phyloP scores from a whole-genome alignment of 2,113 vertebrate species.

The Campylomormyrus numenius region DNA sequence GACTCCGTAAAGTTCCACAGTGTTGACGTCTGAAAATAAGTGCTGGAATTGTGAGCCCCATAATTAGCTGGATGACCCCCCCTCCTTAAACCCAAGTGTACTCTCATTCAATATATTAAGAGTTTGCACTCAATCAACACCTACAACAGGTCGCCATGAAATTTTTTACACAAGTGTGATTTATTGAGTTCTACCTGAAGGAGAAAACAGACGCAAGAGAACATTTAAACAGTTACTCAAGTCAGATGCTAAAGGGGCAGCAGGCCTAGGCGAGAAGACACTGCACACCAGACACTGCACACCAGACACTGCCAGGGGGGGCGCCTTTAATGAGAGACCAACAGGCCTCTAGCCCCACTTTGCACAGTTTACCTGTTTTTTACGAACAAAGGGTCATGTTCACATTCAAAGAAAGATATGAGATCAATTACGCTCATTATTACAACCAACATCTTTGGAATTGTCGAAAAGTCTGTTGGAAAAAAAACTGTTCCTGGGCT shows the following conservation, averaged over 20 bases:
- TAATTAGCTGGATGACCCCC: neutral
- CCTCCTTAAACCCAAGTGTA: neutral
- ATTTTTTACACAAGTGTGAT: conserved; percentile 15
- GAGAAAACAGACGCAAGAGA: neutral
- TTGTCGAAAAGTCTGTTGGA: neutral
- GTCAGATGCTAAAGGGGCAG: conserved; percentile 7
- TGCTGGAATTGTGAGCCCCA: neutral
- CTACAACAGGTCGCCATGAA: conserved; percentile 4
- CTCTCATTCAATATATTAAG: neutral
- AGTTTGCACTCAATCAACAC: neutral
- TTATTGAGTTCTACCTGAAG: neutral
- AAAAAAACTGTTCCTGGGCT: neutral
- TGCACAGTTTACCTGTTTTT: neutral
- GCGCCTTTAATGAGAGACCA: neutral
- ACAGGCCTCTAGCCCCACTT: neutral
- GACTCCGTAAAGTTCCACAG: neutral
- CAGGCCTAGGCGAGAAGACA: neutral
- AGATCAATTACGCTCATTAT: neutral
- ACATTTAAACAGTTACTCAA: neutral
- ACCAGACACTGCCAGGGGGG: neutral
- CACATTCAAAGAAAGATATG: neutral
- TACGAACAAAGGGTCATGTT: neutral
- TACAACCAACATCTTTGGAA: neutral
- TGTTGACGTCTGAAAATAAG: neutral
- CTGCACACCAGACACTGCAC: neutral